phyloP scores from a whole-genome alignment of 2,113 vertebrate species.

The Platichthys stellatus region DNA sequence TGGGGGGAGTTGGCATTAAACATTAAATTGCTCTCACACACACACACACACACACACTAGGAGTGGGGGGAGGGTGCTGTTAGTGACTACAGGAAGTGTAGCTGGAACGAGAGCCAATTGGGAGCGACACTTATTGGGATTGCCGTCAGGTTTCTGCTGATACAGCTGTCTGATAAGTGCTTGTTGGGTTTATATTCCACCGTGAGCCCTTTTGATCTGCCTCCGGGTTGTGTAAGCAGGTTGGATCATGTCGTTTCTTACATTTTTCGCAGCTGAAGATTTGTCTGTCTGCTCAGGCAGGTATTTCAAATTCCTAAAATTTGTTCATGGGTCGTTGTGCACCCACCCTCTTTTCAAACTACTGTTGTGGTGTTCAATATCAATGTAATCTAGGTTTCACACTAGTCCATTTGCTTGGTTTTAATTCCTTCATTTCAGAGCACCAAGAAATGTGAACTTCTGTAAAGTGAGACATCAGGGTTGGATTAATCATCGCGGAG shows the following conservation, averaged over 20 bases:
- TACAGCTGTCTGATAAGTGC: slow-evolving; percentile 73
- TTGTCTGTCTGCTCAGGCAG: neutral
- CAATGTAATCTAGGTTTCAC: neutral
- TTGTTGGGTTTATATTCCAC: slow-evolving; percentile 57
- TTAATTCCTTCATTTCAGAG: too few species aligned
- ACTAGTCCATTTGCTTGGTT: neutral
- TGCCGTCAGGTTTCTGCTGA: slow-evolving; percentile 76
- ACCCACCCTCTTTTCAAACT: neutral
- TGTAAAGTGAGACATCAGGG: neutral
- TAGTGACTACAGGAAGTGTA: slow-evolving; percentile 74
- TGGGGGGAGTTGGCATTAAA: slow-evolving; percentile 81
- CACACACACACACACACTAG: slow-evolving; percentile 54
- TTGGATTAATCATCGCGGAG: slow-evolving; percentile 7
- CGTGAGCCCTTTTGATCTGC: slow-evolving; percentile 43
- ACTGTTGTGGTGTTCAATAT: neutral
- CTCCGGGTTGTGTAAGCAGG: neutral
- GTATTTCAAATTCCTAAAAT: slow-evolving; percentile 1
- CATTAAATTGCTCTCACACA: slow-evolving; percentile 80
- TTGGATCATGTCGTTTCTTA: neutral
- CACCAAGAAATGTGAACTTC: slow-evolving; percentile 1
- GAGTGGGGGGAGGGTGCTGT: slow-evolving; percentile 62
- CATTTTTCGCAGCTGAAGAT: slow-evolving; percentile 12
- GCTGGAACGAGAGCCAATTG: slow-evolving; percentile 69
- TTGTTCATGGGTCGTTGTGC: too few species aligned
- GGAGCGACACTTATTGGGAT: slow-evolving; percentile 79